These are phyloP conservation scores for Parnassius orleans DNA, from an alignment of 2,888 invertebrate genomes.

Conservation along the genomic window DNA sequence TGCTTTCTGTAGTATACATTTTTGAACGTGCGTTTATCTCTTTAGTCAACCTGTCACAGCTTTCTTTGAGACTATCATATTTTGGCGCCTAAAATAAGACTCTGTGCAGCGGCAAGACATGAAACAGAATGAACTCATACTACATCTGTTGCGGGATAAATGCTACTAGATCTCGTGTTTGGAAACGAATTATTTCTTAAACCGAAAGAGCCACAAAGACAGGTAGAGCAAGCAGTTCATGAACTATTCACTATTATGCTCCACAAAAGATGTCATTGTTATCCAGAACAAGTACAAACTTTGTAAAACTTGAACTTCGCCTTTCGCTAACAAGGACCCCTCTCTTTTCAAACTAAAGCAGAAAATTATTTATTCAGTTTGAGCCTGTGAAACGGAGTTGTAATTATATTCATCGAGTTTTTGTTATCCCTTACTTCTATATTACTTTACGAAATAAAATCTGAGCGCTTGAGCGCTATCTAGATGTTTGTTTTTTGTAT, in stretches of 20 bases:
- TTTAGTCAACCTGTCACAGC: too few relatives aligned
- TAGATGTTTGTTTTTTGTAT: not conserved
- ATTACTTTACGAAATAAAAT: too few relatives aligned
- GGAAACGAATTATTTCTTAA: constrained; percentile 5
- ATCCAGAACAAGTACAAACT: constrained; percentile 21
- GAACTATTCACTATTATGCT: constrained; percentile 23
- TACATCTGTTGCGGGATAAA: too few relatives aligned
- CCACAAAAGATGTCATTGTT: constrained; percentile 25
- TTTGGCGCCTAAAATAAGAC: too few relatives aligned
- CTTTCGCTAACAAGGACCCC: constrained; percentile 17
- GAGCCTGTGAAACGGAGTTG: constrained; percentile 8
- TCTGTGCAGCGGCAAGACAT: too few relatives aligned
- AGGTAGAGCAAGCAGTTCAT: constrained; percentile 16
- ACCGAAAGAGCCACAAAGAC: constrained; percentile 7
- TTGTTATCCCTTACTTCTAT: constrained; percentile 5
- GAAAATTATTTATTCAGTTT: constrained; percentile 24
- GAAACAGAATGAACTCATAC: too few relatives aligned
- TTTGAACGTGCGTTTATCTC: too few relatives aligned
- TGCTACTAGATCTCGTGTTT: too few relatives aligned
- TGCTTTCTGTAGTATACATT: too few relatives aligned
- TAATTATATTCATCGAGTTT: constrained; percentile 18
- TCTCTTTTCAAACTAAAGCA: constrained; percentile 16
- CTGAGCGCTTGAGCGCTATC: not conserved
- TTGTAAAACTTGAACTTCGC: constrained; percentile 25
- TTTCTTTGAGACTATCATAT: too few relatives aligned